Evolutionary conservation across 1,140 invertebrate genomes (phyloP).

Genomic region (Drosophila takahashii): DNA sequence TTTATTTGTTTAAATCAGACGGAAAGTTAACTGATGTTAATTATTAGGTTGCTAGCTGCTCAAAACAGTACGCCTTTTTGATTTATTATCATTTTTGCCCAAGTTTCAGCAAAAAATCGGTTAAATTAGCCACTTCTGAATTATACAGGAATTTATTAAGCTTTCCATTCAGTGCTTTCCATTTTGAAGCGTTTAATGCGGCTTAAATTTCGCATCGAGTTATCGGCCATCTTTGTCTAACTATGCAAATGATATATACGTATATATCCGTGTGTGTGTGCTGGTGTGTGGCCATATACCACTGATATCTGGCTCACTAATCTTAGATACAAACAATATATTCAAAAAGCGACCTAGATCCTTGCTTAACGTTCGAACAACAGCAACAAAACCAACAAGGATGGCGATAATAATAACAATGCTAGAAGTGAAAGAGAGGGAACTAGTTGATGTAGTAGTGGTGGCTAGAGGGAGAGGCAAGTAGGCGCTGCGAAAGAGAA

Average conservation of each 20-base stretch:
- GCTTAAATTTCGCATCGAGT: conserved; percentile 38
- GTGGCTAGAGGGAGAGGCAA: conserved; percentile 17
- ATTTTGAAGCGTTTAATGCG: conserved; percentile 27
- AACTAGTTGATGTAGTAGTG: not conserved
- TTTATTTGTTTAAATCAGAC: too few species aligned
- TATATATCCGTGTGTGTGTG: conserved; percentile 41
- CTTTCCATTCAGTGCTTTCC: conserved; percentile 7
- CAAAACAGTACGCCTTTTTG: too few species aligned
- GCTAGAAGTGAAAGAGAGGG: conserved; percentile 19
- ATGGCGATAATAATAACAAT: conserved; percentile 76
- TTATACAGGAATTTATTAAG: conserved; percentile 12
- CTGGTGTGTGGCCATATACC: conserved; percentile 62
- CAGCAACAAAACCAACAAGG: conserved; percentile 43
- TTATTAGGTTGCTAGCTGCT: too few species aligned
- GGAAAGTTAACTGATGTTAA: too few species aligned
- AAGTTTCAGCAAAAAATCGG: too few species aligned
- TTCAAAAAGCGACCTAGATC: conserved; percentile 82
- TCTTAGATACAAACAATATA: conserved; percentile 81
- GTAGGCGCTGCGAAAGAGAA: conserved; percentile 17
- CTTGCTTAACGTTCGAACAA: conserved; percentile 57
- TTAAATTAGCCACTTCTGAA: conserved; percentile 5
- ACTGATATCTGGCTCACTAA: conserved; percentile 75
- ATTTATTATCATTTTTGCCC: too few species aligned
- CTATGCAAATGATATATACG: conserved; percentile 53
- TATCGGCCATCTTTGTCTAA: conserved; percentile 33